Evolutionary conservation across 2,797 vertebrate species (phyloP).

Genomic region (Orestias chungarensis): DNA sequence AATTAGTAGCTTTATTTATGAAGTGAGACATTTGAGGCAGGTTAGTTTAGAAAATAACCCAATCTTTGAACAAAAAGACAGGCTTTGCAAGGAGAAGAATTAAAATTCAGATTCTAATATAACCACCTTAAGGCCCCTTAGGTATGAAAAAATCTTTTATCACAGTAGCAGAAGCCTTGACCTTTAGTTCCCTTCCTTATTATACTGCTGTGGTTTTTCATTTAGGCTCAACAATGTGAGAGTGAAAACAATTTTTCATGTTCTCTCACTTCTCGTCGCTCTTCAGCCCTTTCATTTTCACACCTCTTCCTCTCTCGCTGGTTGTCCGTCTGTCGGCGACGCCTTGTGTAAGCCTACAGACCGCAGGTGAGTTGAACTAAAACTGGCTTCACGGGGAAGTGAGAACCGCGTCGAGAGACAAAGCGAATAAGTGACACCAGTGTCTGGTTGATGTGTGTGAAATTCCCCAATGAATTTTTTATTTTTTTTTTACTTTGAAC

Average conservation of each 20-base stretch:
- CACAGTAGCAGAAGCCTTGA: not conserved
- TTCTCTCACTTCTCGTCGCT: constrained; percentile 33
- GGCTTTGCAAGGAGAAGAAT: not conserved
- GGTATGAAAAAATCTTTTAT: not conserved
- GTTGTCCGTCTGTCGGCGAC: constrained; percentile 19
- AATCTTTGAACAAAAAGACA: not conserved
- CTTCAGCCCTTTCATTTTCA: constrained; percentile 16
- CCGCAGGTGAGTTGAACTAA: constrained; percentile 9
- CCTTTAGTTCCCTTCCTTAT: not conserved
- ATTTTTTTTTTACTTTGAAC: too few species aligned
- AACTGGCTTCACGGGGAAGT: constrained; percentile 6
- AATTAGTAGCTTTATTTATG: not conserved
- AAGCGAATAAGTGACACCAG: constrained; percentile 37
- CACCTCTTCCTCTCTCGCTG: constrained; percentile 3
- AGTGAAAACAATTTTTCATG: constrained; percentile 18
- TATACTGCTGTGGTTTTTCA: not conserved
- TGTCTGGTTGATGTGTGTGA: constrained; percentile 30
- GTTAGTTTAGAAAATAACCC: not conserved
- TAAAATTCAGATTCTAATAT: not conserved
- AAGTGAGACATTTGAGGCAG: not conserved
- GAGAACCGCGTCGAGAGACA: constrained; percentile 23
- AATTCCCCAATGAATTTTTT: constrained; percentile 20
- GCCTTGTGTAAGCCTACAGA: constrained; percentile 29
- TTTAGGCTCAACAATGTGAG: not conserved
- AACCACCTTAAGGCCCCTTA: not conserved